Base-by-base conservation (phyloP, 2,113 vertebrate species). In the Notarius lentiginosus region DNA sequence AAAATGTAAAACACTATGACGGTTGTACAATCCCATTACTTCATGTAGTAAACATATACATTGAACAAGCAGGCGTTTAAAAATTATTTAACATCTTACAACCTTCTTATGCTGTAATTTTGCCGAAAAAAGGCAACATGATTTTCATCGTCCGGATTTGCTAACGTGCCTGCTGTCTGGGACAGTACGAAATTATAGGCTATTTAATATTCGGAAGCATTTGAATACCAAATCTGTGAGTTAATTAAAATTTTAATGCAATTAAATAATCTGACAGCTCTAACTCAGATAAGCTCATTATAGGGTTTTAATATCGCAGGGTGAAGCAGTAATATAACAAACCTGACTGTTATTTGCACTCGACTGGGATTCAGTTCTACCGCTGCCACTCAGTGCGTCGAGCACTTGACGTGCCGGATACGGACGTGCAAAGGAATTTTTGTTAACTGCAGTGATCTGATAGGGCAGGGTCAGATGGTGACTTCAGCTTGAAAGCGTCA, bases 181-280 rank as follows among this genome's bases (percentile, higher is more conserved):
- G 73, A 14, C 47, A 14, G 22, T 51, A 3, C 27, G 9, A 30
- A 27, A 56, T 17, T 30, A 9, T 17, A 56, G 15, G 12, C 7
- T 56, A 56, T 18, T 79, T 18, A 30, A 77, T 53, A 41, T 73
- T 73, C 34, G 4, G 14, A 76, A 15, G 10, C 24, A 77, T 77
- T n/a, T 55, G 49, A 77, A 53, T 79, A 18, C 8, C 76, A 56
- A 30, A 27, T 56, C 73, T 75, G 72, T 53, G 4, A 27, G n/a
- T 11, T 77, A 77, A 77, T 77, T 27, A 27, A 51, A 55, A 53
- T 55, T 14, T 77, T 53, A 53, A 77, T 27, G 51, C 24, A 77
- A 77, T 77, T n/a, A 7, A 77, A 53, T 77, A 7, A 77, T 76
- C 49, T n/a, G 75, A 77, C 75, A 7, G 75, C 75, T 53, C 14